Evolutionary conservation across 2,113 vertebrate genomes (phyloP).

Genomic region (Hystrix brachyura): DNA sequence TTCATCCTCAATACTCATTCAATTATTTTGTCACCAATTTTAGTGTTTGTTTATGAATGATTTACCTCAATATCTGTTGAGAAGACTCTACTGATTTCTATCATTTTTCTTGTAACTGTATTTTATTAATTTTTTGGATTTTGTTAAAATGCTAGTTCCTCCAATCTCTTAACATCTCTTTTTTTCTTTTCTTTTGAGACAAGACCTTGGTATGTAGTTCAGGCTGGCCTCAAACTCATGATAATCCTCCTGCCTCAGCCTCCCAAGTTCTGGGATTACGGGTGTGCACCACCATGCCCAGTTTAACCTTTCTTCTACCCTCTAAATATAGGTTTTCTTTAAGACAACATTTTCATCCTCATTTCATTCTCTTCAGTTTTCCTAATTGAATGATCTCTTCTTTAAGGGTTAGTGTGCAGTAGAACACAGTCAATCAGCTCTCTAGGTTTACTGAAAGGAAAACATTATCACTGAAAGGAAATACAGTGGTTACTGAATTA

Average conservation of each 20-base stretch:
- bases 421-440: background rate
- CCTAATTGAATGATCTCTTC: background rate
- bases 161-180: background rate
- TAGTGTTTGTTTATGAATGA: background rate
- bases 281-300: background rate
- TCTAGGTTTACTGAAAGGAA: background rate
- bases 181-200: background rate
- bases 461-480: background rate
- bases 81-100: background rate
- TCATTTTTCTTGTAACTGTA: background rate
- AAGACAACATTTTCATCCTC: background rate
- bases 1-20: background rate
- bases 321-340: background rate
- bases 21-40: background rate
- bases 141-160: background rate
- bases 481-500: background rate
- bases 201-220: background rate
- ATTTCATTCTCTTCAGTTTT: background rate
- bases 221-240: background rate
- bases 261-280: background rate
- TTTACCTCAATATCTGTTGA: background rate
- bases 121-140: background rate
- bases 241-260: background rate
- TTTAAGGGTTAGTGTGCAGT: background rate
- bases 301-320: background rate